Conservation (phyloP, 2,888 invertebrate genomes). For the Sepioteuthis lessoniana region DNA sequence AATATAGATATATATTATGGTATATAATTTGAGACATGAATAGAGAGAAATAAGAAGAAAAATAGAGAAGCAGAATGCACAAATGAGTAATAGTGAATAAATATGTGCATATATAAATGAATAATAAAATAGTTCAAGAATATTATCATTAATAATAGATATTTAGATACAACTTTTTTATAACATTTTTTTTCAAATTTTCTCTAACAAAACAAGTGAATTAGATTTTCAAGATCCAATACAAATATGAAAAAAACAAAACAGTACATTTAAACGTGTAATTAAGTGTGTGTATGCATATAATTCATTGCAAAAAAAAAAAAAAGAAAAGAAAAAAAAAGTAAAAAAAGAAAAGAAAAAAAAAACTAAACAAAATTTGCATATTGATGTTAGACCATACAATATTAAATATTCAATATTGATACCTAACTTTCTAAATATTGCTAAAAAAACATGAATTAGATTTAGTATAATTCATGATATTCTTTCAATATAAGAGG, state of each 20-base stretch:
- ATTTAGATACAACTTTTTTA: not conserved
- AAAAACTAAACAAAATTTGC: not conserved
- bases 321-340: not conserved
- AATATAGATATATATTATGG: not conserved
- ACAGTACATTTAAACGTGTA: not conserved
- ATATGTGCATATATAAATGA: not conserved
- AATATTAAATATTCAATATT: not conserved
- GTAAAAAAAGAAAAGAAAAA: not conserved
- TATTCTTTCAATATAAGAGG: not conserved
- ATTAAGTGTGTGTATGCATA: not conserved
- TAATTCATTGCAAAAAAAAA: not conserved
- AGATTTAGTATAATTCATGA: too few species aligned
- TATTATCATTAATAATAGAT: not conserved
- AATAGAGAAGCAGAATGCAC: conserved; percentile 20
- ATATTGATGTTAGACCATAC: not conserved
- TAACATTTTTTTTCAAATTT: not conserved
- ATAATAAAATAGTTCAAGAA: not conserved
- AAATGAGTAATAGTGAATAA: not conserved
- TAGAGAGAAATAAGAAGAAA: not conserved
- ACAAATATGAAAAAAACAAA: not conserved
- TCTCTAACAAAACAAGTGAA: not conserved
- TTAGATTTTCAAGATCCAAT: conserved; percentile 21
- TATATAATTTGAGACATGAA: conserved; percentile 10
- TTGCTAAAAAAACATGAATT: too few species aligned
- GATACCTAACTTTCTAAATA: too few species aligned